These are phyloP conservation scores for Arvicanthis niloticus DNA, from an alignment of 2,113 vertebrate species.

Conservation along the genomic window DNA sequence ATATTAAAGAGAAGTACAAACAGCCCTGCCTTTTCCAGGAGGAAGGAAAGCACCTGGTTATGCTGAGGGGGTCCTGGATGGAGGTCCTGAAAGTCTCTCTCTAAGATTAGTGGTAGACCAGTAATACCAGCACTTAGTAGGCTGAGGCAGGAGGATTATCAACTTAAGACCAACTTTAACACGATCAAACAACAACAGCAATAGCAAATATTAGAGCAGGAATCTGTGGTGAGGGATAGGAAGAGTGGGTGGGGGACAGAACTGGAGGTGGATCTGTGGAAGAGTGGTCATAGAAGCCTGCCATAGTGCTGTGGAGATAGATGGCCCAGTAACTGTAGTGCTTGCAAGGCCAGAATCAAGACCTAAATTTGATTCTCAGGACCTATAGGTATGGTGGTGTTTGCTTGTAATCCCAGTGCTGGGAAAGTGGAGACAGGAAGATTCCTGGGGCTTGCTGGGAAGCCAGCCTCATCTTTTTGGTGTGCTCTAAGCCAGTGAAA, in stretches of 20 bases:
- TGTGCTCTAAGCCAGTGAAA: no score
- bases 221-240: not conserved
- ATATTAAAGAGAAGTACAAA: not conserved
- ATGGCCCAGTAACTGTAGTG: not conserved
- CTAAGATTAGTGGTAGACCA: not conserved
- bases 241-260: fast-evolving
- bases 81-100: not conserved
- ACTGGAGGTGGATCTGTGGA: not conserved
- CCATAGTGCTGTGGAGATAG: not conserved
- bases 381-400: no score
- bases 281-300: not conserved
- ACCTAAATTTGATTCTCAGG: not conserved
- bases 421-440: not conserved
- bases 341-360: not conserved
- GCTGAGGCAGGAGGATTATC: not conserved
- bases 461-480: not conserved
- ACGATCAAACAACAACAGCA: not conserved
- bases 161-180: not conserved
- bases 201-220: not conserved
- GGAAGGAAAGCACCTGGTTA: not conserved
- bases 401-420: not conserved
- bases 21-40: not conserved
- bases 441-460: not conserved
- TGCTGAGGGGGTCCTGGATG: not conserved
- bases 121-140: not conserved